phyloP scores from a whole-genome alignment of 2,113 vertebrate species.

The Pagrus major region DNA sequence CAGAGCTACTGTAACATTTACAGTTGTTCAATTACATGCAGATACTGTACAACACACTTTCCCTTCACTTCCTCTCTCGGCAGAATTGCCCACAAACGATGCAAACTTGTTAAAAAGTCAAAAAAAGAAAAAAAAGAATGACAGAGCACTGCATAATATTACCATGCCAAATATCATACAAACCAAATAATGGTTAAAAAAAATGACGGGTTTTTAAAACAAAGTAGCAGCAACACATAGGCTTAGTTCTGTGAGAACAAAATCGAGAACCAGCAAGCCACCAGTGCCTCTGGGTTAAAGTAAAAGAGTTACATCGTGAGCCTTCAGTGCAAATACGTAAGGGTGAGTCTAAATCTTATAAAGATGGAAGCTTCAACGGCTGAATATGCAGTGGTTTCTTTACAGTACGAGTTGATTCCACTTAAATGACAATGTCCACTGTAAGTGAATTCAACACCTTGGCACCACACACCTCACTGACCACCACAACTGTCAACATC shows the following conservation, averaged over 20 bases:
- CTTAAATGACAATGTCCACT: constrained; percentile 44
- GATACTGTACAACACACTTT: constrained; percentile 66
- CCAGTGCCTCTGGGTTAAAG: constrained; percentile 85
- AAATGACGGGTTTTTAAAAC: constrained; percentile 55
- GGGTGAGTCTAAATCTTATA: constrained; percentile 52
- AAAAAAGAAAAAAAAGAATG: constrained; percentile 32
- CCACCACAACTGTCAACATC: constrained; percentile 45
- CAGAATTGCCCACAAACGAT: constrained; percentile 48
- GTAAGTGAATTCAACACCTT: constrained; percentile 55
- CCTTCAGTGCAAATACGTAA: constrained; percentile 86
- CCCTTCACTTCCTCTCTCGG: constrained; percentile 68
- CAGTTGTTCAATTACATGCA: constrained; percentile 81
- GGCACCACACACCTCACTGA: constrained; percentile 60
- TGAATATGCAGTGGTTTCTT: constrained; percentile 56
- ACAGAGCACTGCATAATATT: constrained; percentile 51
- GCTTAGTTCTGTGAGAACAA: constrained; percentile 83
- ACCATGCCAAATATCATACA: constrained; percentile 56
- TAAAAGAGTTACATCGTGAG: constrained; percentile 74
- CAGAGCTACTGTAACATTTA: constrained; percentile 78
- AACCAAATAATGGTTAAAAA: constrained; percentile 63
- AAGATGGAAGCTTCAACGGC: constrained; percentile 67
- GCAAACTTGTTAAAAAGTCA: constrained; percentile 47
- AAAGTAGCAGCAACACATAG: constrained; percentile 86
- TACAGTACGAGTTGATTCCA: constrained; percentile 56
- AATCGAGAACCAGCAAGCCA: constrained; percentile 83